Evolutionary conservation across 2,113 vertebrate genomes (phyloP), one percentile per base, ranked within the genome.

Genomic region (Ibidorhyncha struthersii): DNA sequence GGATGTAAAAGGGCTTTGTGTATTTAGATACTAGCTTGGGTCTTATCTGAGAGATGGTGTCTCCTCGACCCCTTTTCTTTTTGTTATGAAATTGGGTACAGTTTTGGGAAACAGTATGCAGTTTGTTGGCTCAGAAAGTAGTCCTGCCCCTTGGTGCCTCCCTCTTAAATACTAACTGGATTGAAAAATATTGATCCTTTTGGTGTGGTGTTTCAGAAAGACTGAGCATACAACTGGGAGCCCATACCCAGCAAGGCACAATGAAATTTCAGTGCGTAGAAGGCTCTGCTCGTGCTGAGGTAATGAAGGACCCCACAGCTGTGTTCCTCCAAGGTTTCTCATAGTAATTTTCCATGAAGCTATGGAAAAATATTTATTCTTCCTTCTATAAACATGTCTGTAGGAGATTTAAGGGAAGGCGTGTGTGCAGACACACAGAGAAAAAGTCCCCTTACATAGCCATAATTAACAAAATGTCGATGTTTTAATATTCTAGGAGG

Each of bases 331-430:
- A 82, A 91, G 84, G 91, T 91, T 97, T 95, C 93, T 91, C 58
- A 47, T 90, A 94, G 96, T 96, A 96, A 96, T 96, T 97, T 95
- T 97, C 95, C 95, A 89, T 96, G 93, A 97, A 97, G 91, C 94
- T 93, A 96, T 97, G 94, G 96, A 96, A 97, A 96, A 97, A 97
- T 96, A 96, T 97, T 97, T 97, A 96, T 97, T 71, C 93, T 96
- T 96, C 84, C 93, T 96, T 96, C 87, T 97, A 94, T 97, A 97
- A 96, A 96, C 95, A 97, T 88, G 89, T 93, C 96, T 92, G 86
- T 81, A 92, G 72, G 80, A 96, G 96, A 96, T 96, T 97, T 96
- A 97, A 93, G 87, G 79, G 55, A 90, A 95, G 84, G 82, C 56
- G 1, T 90, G 78, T 2, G 2, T 74, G 62, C 87, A 96, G 84